Conservation (phyloP, 92 coral and sea anemone species). For the Chrysogorgia sp. region DNA sequence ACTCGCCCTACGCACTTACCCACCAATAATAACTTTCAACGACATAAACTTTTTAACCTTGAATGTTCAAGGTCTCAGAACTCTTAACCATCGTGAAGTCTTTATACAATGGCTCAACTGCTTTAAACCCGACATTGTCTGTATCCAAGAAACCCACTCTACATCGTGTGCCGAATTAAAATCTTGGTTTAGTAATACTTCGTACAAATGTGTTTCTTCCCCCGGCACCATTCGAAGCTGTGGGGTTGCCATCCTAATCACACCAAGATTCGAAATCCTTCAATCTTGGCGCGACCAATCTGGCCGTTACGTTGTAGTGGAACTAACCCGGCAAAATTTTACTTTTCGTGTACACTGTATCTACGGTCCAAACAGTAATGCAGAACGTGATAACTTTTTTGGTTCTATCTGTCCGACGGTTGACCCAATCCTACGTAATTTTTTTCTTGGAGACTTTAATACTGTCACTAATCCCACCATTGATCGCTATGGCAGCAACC, state of each 20-base stretch:
- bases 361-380: constrained; percentile 26
- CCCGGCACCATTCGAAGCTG: constrained; percentile 16
- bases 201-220: neutral
- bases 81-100: neutral
- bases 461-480: neutral
- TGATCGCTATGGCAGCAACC: constrained; percentile 16
- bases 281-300: neutral
- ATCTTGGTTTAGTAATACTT: constrained; percentile 1
- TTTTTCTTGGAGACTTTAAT: no score
- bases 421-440: neutral
- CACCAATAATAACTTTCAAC: neutral
- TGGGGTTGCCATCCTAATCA: constrained; percentile 27
- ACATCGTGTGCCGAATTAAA: constrained; percentile 5
- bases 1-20: no score
- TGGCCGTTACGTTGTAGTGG: constrained; percentile 31
- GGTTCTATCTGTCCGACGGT: constrained; percentile 9
- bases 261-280: neutral
- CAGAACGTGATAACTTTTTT: neutral
- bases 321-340: neutral
- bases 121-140: constrained; percentile 12
- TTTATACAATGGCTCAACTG: constrained; percentile 34
- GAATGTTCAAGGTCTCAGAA: constrained; percentile 20
- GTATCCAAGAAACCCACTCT: constrained; percentile 38
- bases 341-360: neutral
- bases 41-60: neutral